These are phyloP conservation scores for Drosophila virilis DNA, from an alignment of 1,140 invertebrate species.

Conservation along the genomic window DNA sequence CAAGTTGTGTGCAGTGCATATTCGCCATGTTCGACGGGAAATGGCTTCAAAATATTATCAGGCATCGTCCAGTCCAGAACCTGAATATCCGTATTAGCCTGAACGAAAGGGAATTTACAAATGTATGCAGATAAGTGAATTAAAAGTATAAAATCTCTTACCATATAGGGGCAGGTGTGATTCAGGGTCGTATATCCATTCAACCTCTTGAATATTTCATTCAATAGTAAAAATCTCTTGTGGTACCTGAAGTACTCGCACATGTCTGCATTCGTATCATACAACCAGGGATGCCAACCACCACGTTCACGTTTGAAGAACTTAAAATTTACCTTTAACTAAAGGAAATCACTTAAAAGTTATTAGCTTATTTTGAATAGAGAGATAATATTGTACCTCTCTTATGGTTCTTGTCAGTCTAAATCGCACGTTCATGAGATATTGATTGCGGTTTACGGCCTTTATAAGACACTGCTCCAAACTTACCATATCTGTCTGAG, in stretches of 20 bases:
- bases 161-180: constrained; percentile 9
- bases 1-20: constrained; percentile 7
- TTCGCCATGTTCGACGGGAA: not conserved
- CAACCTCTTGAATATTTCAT: not conserved
- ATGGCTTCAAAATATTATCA: not conserved
- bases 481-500: too few relatives aligned
- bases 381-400: too few relatives aligned
- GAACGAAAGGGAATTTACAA: not conserved
- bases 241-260: not conserved
- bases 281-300: not conserved
- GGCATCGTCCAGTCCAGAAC: too few relatives aligned
- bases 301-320: too few relatives aligned
- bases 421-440: too few relatives aligned
- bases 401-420: too few relatives aligned
- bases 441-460: too few relatives aligned
- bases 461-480: too few relatives aligned
- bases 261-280: not conserved
- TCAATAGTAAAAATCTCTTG: not conserved
- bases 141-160: not conserved
- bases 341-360: too few relatives aligned
- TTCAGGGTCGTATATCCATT: not conserved
- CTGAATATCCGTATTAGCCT: not conserved
- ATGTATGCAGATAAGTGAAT: too few relatives aligned
- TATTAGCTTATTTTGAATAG: too few relatives aligned
- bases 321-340: too few relatives aligned